phyloP scores from a whole-genome alignment of 2,113 vertebrate species.

The Falcunculus frontatus region DNA sequence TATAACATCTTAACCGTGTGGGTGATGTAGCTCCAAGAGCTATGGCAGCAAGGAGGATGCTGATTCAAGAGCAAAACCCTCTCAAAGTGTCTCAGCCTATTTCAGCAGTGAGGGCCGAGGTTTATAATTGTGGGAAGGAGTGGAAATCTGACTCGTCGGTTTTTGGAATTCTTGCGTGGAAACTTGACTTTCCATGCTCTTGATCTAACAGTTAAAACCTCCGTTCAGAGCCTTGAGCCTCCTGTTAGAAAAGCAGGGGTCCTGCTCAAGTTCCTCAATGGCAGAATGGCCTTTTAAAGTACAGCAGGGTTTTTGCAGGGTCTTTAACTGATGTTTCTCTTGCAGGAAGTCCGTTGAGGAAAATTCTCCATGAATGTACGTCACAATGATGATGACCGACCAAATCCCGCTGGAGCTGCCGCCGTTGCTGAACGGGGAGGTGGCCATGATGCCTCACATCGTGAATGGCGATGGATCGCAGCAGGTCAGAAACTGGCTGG shows the following conservation, averaged over 20 bases:
- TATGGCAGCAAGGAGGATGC: background rate
- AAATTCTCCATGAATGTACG: conserved; percentile 99
- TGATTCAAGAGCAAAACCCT: background rate
- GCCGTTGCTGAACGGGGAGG: conserved; percentile 92
- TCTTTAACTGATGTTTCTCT: conserved; percentile 15
- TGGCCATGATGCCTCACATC: conserved; percentile 94
- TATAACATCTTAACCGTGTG: rapidly evolving
- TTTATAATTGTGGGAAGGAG: background rate
- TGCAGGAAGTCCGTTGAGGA: conserved; percentile 86
- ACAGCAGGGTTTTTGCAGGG: background rate
- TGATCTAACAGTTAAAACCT: background rate
- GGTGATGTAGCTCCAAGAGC: background rate
- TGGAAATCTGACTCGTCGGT: background rate
- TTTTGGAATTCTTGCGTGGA: background rate
- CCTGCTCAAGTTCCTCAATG: background rate
- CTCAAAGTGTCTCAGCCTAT: background rate
- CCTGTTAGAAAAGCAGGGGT: background rate
- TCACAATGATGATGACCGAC: conserved; percentile 99
- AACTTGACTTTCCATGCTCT: background rate
- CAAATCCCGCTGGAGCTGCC: conserved; percentile 98
- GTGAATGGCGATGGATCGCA: conserved; percentile 93
- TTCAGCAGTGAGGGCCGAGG: background rate
- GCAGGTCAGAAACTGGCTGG: conserved; percentile 73
- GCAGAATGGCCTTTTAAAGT: background rate
- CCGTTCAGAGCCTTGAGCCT: rapidly evolving